Evolutionary conservation across 1,140 invertebrate genomes (phyloP), one percentile per base, ranked within the genome.

Genomic region (Rhyacophila brunnea): DNA sequence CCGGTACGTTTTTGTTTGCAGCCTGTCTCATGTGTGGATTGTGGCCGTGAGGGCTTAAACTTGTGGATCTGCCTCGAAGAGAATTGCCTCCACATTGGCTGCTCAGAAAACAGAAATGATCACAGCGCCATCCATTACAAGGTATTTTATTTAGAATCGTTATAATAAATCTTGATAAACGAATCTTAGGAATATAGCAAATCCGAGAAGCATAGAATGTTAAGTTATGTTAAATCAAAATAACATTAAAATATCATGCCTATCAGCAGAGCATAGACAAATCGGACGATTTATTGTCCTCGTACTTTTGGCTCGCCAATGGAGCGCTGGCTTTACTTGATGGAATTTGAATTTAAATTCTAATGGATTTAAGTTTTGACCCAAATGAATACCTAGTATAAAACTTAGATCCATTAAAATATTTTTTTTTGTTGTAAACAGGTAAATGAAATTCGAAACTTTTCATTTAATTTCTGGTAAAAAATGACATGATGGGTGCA

Each of bases 11-110:
- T 58, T 23, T 44, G 44, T 45, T 77, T 75, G 13, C 68, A 79
- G 77, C 60, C 62, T 23, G 60, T 75, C 50, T 70, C 73, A 60
- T 89, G 87, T 75, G 73, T 82, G 36, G 81, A 83, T 61, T 90
- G 88, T 73, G 76, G 78, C 7, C 80, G 76, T 34, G 69, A 72
- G 15, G 89, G 88, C 0, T 86, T 86, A 9, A 89, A 92, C 70
- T 77, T 95, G 23, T 94, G 92, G 91, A 80, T 93, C 17, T 95
- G 93, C 69, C 74, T 95, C 19, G 82, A 88, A 62, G 80, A 82
- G 32, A 84, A 87, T 32, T 95, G 93, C 71, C 80, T 85, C 32
- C 85, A 85, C 70, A 81, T 92, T 59, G 89, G 90, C 14, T 95
- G 93, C 77, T 87, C 89, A 6, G 87, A 92, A 68, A 82, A 83